phyloP scores from a whole-genome alignment of 1,140 invertebrate species.

The Eumeta japonica region DNA sequence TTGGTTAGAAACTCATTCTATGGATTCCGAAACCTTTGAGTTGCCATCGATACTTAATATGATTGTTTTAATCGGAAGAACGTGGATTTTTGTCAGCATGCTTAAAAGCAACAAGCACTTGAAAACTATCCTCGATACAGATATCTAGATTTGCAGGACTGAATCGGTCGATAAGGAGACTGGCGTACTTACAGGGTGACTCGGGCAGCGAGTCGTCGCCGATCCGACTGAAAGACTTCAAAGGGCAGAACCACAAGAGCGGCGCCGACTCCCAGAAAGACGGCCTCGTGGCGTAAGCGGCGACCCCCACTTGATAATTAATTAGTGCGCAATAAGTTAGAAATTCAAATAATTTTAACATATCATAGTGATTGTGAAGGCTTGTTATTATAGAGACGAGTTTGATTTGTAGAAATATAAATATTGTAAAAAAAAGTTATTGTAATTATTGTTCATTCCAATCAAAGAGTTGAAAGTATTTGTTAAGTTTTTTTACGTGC shows the following conservation, averaged over 20 bases:
- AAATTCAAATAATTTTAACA: conserved; percentile 52
- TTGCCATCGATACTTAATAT: too few relatives aligned
- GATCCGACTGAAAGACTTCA: conserved; percentile 51
- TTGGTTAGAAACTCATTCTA: too few relatives aligned
- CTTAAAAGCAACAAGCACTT: too few relatives aligned
- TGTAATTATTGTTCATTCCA: conserved; percentile 56
- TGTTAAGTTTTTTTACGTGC: conserved; percentile 58
- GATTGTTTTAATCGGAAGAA: too few relatives aligned
- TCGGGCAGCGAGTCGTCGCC: conserved; percentile 56
- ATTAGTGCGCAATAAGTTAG: conserved; percentile 53
- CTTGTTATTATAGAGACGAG: conserved; percentile 44
- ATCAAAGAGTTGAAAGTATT: conserved; percentile 53
- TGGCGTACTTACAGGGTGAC: conserved; percentile 54
- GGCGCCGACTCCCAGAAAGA: conserved; percentile 30
- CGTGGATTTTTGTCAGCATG: too few relatives aligned
- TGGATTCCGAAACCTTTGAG: too few relatives aligned
- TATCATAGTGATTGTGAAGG: conserved; percentile 60
- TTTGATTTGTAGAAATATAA: conserved; percentile 51
- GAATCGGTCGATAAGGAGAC: too few relatives aligned
- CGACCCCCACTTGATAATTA: conserved; percentile 15
- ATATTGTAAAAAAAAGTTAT: conserved; percentile 47
- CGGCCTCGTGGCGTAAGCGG: conserved; percentile 35
- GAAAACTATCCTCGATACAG: too few relatives aligned
- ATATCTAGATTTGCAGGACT: too few relatives aligned
- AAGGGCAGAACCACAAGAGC: conserved; percentile 44